Evolutionary conservation across 2,113 vertebrate genomes (phyloP).

Genomic region (Herpailurus yagouaroundi): DNA sequence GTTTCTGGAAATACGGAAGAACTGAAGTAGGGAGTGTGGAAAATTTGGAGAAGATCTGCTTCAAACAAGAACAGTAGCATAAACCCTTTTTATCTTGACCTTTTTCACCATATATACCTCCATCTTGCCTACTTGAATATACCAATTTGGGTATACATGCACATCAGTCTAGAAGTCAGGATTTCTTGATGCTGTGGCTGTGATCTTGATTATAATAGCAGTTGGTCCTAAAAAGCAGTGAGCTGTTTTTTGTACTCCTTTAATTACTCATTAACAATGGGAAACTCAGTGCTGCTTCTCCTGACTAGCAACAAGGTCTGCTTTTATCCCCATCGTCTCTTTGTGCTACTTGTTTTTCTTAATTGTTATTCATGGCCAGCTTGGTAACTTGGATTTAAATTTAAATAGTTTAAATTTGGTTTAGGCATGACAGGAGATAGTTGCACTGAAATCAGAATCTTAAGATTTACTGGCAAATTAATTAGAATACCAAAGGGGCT

Average conservation of each 20-base stretch:
- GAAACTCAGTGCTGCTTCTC: background rate
- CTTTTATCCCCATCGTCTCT: background rate
- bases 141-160: background rate
- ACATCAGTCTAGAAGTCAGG: background rate
- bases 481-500: slow-evolving; percentile 50
- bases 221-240: background rate
- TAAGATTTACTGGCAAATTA: slow-evolving; percentile 45
- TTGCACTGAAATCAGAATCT: slow-evolving; percentile 15
- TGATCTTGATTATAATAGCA: background rate
- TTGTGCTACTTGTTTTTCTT: slow-evolving; percentile 39
- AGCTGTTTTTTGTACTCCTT: background rate
- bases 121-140: background rate
- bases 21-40: background rate
- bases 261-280: slow-evolving; percentile 17
- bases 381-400: slow-evolving; percentile 55
- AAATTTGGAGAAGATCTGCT: background rate
- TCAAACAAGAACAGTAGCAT: background rate
- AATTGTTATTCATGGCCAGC: slow-evolving; percentile 22
- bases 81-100: background rate
- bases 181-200: background rate
- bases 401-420: slow-evolving; percentile 50
- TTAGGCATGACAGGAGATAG: background rate
- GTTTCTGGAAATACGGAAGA: background rate
- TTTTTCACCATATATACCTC: background rate
- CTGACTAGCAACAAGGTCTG: background rate